A percentile compares a stretch with the other conserved stretches of the same genome.
These are phyloP conservation scores for Atherinomorus stipes DNA, from an alignment of 2,113 vertebrate genomes.

Conservation along the genomic window DNA sequence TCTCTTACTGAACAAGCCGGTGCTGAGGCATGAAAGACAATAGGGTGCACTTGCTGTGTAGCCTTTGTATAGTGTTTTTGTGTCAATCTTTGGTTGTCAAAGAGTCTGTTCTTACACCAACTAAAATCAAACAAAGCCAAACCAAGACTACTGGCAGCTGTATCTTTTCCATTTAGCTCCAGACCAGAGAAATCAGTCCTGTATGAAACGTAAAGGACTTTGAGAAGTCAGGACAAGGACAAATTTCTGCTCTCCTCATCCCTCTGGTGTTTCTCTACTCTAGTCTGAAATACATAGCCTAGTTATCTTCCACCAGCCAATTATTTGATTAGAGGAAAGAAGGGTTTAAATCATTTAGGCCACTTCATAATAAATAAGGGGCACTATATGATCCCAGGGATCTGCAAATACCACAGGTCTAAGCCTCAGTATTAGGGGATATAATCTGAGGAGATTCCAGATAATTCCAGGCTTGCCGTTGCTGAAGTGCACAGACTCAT, in stretches of 20 bases:
- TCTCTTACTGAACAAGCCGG: slow-evolving; percentile 8
- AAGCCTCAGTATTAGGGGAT: slow-evolving; percentile 66
- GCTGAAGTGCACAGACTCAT: slow-evolving; percentile 1
- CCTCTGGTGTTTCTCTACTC: slow-evolving; percentile 54
- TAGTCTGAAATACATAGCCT: slow-evolving; percentile 65
- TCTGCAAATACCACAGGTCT: slow-evolving; percentile 65
- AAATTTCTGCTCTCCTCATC: slow-evolving; percentile 59
- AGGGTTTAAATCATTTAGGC: slow-evolving; percentile 75
- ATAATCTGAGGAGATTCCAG: slow-evolving; percentile 57
- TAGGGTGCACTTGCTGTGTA: slow-evolving; percentile 24
- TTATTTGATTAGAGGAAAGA: slow-evolving; percentile 82
- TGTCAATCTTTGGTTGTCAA: slow-evolving; percentile 39
- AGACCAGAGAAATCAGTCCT: slow-evolving; percentile 29
- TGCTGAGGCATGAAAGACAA: slow-evolving; percentile 26
- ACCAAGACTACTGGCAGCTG: slow-evolving; percentile 21
- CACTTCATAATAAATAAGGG: slow-evolving; percentile 70
- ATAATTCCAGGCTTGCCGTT: slow-evolving; percentile 32
- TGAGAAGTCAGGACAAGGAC: slow-evolving; percentile 70
- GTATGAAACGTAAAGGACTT: slow-evolving; percentile 59
- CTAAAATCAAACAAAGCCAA: slow-evolving; percentile 50
- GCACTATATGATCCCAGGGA: slow-evolving; percentile 62
- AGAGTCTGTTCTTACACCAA: slow-evolving; percentile 24
- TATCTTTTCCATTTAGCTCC: slow-evolving; percentile 29
- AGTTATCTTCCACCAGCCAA: slow-evolving; percentile 80
- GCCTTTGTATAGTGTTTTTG: neutral